These are phyloP conservation scores for Hylaeus anthracinus DNA, from an alignment of 1,140 invertebrate species.

Conservation along the genomic window DNA sequence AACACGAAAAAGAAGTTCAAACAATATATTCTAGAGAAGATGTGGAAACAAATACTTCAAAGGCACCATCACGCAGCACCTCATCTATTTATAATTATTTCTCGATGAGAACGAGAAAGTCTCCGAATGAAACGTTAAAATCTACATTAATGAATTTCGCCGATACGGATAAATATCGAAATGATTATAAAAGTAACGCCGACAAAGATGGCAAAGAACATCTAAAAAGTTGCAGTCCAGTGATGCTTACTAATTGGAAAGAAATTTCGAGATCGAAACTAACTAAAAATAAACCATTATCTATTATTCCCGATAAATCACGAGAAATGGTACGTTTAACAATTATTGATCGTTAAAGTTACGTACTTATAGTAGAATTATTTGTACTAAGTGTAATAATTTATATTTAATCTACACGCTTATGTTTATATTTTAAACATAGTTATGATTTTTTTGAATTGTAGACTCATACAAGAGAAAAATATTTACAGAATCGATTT, in stretches of 20 bases:
- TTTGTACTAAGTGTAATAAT: background rate
- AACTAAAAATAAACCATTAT: conserved; percentile 16
- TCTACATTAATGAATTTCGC: conserved; percentile 14
- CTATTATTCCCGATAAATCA: background rate
- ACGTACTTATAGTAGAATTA: background rate
- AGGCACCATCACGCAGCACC: conserved; percentile 8
- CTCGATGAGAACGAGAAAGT: conserved; percentile 24
- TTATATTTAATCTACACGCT: background rate
- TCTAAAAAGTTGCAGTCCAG: conserved; percentile 24
- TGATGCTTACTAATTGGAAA: conserved; percentile 49
- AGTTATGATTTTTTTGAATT: conserved; percentile 13
- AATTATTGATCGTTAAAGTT: background rate
- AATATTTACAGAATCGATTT: background rate
- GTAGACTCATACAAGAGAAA: background rate
- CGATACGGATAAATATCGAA: background rate
- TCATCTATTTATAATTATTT: conserved; percentile 50
- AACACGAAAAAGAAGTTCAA: background rate
- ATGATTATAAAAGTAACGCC: background rate
- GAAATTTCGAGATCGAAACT: conserved; percentile 43
- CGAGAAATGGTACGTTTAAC: conserved; percentile 17
- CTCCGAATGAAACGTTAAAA: background rate
- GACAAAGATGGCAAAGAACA: background rate
- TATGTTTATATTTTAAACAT: conserved; percentile 2
- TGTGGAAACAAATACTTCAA: conserved; percentile 8
- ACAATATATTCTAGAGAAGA: background rate